These are phyloP conservation scores for Hypanus sabinus DNA, from an alignment of 2,113 vertebrate species.

Conservation along the genomic window DNA sequence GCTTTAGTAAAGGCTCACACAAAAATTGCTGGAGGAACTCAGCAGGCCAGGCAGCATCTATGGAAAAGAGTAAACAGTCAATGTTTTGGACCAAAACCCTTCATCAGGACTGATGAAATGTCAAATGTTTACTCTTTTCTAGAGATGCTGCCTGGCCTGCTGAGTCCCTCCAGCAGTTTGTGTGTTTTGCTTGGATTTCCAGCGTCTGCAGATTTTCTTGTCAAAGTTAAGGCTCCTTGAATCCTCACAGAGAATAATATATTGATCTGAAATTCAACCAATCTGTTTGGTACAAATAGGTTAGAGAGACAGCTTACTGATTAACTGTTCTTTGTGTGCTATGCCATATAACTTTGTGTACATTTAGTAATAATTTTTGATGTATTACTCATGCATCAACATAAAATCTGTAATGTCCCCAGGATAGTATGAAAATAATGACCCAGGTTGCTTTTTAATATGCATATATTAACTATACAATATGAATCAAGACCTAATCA, in stretches of 20 bases:
- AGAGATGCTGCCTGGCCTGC: no score
- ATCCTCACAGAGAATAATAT: neutral
- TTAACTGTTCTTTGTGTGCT: neutral
- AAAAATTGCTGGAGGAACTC: no score
- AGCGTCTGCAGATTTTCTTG: no score
- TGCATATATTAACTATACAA: neutral
- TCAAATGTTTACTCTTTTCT: no score
- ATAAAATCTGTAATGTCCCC: neutral
- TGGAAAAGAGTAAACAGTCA: no score
- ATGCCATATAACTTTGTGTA: neutral
- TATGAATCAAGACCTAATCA: neutral
- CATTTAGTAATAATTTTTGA: neutral
- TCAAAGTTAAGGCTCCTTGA: no score
- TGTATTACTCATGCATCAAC: neutral
- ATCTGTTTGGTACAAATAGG: neutral
- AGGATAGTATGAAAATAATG: neutral
- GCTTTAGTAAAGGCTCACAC: no score
- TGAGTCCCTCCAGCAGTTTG: no score
- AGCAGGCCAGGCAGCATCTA: no score
- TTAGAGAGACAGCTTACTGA: neutral
- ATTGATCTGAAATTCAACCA: slow-evolving; percentile 5
- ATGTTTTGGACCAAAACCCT: no score
- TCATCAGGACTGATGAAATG: no score
- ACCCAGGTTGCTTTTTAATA: neutral
- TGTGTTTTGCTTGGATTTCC: no score